phyloP scores from a whole-genome alignment of 2,113 vertebrate species.

The Noturus placidus region DNA sequence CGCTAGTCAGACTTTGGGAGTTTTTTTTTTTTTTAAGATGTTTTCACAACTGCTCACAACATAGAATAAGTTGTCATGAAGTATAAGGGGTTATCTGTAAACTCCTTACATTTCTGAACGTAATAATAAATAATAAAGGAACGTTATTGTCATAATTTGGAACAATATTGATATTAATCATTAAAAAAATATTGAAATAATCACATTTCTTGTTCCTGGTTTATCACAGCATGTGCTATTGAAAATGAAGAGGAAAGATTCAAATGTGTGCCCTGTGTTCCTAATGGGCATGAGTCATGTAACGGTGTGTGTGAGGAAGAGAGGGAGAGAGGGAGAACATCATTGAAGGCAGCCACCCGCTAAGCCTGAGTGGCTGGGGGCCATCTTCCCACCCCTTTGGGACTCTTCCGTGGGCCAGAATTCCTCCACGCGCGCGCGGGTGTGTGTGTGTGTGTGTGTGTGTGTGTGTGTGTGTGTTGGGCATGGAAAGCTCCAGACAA shows the following conservation, averaged over 20 bases:
- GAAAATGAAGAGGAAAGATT: slow-evolving; percentile 40
- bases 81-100: neutral
- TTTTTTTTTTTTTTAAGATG: neutral
- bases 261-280: slow-evolving; percentile 57
- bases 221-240: neutral
- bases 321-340: slow-evolving; percentile 54
- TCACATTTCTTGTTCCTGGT: neutral
- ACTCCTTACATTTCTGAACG: neutral
- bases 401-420: slow-evolving; percentile 69
- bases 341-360: slow-evolving; percentile 65
- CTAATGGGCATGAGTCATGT: slow-evolving; percentile 29
- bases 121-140: neutral
- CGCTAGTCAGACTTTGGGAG: neutral
- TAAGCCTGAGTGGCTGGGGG: slow-evolving; percentile 67
- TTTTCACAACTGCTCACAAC: neutral
- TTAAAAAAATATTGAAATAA: neutral
- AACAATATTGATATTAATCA: neutral
- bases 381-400: slow-evolving; percentile 62
- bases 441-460: slow-evolving; percentile 49
- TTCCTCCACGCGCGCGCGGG: slow-evolving; percentile 67
- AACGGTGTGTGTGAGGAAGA: slow-evolving; percentile 25
- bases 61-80: neutral
- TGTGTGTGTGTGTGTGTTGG: slow-evolving; percentile 48
- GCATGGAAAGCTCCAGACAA: slow-evolving; percentile 73
- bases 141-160: neutral